Evolutionary conservation across 2,113 vertebrate species (phyloP).

Genomic region (Ibidorhyncha struthersii): DNA sequence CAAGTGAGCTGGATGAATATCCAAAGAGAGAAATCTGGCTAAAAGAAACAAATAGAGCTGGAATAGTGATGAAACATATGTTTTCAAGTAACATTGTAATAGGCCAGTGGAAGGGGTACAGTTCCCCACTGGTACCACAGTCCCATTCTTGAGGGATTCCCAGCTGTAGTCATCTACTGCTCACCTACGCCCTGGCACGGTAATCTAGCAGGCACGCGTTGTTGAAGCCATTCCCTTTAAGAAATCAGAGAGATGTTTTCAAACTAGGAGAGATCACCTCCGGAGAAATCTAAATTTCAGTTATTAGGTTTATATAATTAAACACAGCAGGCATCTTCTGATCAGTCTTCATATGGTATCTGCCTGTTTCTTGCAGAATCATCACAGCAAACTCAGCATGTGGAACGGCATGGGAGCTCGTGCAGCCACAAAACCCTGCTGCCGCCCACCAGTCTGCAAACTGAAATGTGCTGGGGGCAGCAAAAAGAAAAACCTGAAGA

Average conservation of each 20-base stretch:
- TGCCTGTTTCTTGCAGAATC: background rate
- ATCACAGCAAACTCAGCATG: rapidly evolving
- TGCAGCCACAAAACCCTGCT: background rate
- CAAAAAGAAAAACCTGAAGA: background rate
- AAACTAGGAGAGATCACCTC: background rate
- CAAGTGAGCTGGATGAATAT: background rate
- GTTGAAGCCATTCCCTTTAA: background rate
- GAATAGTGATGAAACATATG: background rate
- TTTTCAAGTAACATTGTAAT: background rate
- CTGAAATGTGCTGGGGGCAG: background rate
- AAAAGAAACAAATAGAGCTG: background rate
- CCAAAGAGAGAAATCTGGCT: background rate
- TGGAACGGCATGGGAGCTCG: background rate
- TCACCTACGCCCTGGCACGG: rapidly evolving
- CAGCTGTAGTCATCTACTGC: background rate
- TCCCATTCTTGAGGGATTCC: background rate
- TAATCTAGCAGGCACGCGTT: background rate
- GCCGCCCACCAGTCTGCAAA: background rate
- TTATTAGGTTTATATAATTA: background rate
- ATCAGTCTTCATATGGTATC: background rate
- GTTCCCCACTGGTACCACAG: background rate
- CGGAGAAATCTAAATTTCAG: background rate
- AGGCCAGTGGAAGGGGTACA: background rate
- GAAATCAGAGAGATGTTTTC: background rate
- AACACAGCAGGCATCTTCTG: background rate